phyloP scores from a whole-genome alignment of 2,113 vertebrate genomes.

The Sminthopsis crassicaudata region DNA sequence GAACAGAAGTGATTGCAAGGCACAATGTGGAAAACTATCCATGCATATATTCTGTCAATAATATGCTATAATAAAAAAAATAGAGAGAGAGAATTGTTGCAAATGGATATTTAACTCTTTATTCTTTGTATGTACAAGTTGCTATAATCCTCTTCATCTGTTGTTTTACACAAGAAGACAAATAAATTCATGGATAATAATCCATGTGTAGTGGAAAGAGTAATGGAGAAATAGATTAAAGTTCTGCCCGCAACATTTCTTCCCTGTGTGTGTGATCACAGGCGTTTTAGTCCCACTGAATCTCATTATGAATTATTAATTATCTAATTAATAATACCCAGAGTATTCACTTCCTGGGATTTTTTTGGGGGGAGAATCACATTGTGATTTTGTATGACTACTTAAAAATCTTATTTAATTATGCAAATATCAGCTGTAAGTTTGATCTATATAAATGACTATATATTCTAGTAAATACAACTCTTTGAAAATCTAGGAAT shows the following conservation, averaged over 20 bases:
- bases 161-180: background rate
- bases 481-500: background rate
- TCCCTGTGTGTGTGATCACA: background rate
- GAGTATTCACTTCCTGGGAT: background rate
- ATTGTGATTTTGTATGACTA: background rate
- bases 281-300: background rate
- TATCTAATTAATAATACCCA: background rate
- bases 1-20: too few species aligned
- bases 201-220: too few species aligned
- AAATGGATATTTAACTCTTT: background rate
- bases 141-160: background rate
- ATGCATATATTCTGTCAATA: too few species aligned
- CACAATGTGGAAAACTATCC: too few species aligned
- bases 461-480: background rate
- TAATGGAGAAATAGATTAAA: background rate
- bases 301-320: background rate
- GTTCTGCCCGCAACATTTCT: background rate
- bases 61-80: too few species aligned
- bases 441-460: background rate
- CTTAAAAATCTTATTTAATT: background rate
- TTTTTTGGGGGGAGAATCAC: background rate
- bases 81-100: too few species aligned
- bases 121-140: background rate
- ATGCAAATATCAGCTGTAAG: background rate
- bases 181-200: background rate